phyloP scores from a whole-genome alignment of 2,113 vertebrate species.

The Apaloderma vittatum region DNA sequence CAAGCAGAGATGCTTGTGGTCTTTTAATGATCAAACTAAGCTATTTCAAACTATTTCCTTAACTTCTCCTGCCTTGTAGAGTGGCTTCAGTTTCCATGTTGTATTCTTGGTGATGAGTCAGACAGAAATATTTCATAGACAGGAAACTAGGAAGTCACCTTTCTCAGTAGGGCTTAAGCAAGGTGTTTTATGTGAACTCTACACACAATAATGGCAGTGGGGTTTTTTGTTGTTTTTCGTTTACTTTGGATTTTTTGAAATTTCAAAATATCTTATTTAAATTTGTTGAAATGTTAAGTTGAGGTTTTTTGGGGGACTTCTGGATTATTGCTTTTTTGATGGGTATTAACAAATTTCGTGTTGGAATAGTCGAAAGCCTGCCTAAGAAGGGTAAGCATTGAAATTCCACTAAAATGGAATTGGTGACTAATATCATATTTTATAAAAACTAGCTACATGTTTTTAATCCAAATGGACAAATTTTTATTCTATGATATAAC shows the following conservation, averaged over 20 bases:
- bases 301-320: neutral
- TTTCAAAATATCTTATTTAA: neutral
- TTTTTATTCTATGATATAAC: neutral
- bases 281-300: neutral
- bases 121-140: neutral
- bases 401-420: neutral
- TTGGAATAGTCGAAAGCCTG: neutral
- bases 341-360: neutral
- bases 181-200: neutral
- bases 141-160: neutral
- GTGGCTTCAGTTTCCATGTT: neutral
- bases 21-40: neutral
- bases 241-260: neutral
- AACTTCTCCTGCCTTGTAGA: neutral
- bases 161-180: neutral
- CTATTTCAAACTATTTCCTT: neutral
- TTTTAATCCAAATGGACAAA: neutral
- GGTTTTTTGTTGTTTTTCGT: neutral
- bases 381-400: neutral
- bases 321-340: neutral
- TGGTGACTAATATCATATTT: neutral
- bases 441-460: neutral
- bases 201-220: neutral
- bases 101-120: neutral
- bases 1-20: neutral